Base-by-base conservation (phyloP, 2,888 invertebrate species). In the Pyrrhosoma nymphula region DNA sequence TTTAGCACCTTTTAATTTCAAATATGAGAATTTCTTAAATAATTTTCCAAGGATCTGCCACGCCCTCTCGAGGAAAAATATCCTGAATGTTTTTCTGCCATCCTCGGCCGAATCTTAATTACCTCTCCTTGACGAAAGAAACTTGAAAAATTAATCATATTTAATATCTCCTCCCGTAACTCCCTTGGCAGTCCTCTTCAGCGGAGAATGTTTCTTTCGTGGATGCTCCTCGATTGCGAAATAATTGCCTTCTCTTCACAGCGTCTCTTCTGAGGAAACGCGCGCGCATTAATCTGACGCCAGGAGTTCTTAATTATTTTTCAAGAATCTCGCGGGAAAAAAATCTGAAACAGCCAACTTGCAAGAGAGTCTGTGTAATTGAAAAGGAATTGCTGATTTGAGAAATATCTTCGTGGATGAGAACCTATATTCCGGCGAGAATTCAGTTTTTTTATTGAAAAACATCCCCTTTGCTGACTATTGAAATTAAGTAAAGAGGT, bases 141-240 rank as follows among this genome's bases (percentile, higher is more conserved):
- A 82, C 82, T 82, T 82, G 35, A 82, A 82, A 82, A 82, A 82
- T 82, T 82, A 82, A 82, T 82, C 82, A 82, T 35, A 82, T 82
- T 82, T 82, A 35, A 82, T 82, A 82, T 82, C 82, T 82, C 35
- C 35, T 26, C 69, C 30, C 75, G 75, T 75, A 75, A 30, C 75
- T 75, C 75, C 26, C 35, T 35, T 35, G 4, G 30, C 35, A 35
- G 82, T 35, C 82, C 82, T 82, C 82, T 82, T 82, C 35, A 35
- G 69, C 35, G 82, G 16, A 16, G 82, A 82, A 82, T 82, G 6
- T 82, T 82, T 35, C 26, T 35, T n/a, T 35, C 82, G 0, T 35
- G 35, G 3, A 23, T 82, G 82, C 82, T 12, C 35, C 82, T 35
- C 82, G 82, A 82, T 82, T 82, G 82, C 82, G 82, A 82, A 35